phyloP scores from a whole-genome alignment of 1,140 invertebrate species.

The Dendrolimus kikuchii region DNA sequence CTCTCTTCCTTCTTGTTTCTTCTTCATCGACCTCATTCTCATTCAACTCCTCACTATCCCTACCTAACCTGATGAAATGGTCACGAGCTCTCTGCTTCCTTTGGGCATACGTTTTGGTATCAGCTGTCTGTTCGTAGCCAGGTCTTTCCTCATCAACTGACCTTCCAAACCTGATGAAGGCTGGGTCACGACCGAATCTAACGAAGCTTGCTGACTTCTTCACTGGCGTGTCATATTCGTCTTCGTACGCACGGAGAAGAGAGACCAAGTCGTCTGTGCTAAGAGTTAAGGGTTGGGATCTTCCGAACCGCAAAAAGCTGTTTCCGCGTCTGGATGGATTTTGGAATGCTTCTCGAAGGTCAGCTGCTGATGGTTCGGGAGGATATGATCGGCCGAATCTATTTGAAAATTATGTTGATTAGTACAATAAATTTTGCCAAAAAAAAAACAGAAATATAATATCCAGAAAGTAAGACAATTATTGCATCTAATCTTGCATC shows the following conservation, averaged over 20 bases:
- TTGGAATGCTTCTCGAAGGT: slow-evolving; percentile 45
- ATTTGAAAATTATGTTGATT: slow-evolving; percentile 9
- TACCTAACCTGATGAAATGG: slow-evolving; percentile 56
- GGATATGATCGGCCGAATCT: slow-evolving; percentile 61
- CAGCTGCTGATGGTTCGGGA: slow-evolving; percentile 46
- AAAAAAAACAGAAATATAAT: too few relatives aligned
- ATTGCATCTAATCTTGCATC: too few relatives aligned
- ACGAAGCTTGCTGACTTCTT: slow-evolving; percentile 52
- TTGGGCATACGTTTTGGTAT: slow-evolving; percentile 43
- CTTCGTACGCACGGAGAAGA: slow-evolving; percentile 45
- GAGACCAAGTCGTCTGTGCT: slow-evolving; percentile 50
- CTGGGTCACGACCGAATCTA: slow-evolving; percentile 47
- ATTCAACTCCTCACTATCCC: slow-evolving; percentile 49
- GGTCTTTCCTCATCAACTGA: slow-evolving; percentile 38
- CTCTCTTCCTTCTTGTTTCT: slow-evolving; percentile 45
- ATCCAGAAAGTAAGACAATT: too few relatives aligned
- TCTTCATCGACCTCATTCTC: slow-evolving; percentile 39
- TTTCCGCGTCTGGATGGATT: slow-evolving; percentile 43
- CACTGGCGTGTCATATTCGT: slow-evolving; percentile 43
- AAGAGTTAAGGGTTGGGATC: slow-evolving; percentile 45
- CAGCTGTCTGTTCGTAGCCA: slow-evolving; percentile 36
- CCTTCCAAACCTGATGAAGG: slow-evolving; percentile 54
- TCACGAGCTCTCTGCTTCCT: slow-evolving; percentile 54
- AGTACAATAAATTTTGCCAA: too few relatives aligned
- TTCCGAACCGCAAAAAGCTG: slow-evolving; percentile 56